phyloP scores from a whole-genome alignment of 2,797 vertebrate genomes.

The Lindbergichthys nudifrons region DNA sequence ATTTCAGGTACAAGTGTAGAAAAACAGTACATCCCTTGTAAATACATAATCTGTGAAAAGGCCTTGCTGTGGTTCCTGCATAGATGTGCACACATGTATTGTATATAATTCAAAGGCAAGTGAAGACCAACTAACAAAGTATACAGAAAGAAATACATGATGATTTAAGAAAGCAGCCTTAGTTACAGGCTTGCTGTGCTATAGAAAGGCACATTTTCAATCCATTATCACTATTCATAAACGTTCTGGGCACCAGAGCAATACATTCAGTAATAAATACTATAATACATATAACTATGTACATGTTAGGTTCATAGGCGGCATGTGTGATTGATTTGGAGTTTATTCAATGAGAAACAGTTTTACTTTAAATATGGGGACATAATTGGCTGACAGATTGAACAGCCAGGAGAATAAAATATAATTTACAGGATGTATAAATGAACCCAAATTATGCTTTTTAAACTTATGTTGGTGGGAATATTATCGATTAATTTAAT shows the following conservation, averaged over 20 bases:
- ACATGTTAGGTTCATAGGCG: conserved; percentile 66
- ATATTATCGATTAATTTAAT: conserved; percentile 13
- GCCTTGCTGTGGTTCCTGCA: conserved; percentile 45
- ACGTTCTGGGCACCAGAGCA: conserved; percentile 45
- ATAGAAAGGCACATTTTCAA: conserved; percentile 38
- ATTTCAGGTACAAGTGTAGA: conserved; percentile 48
- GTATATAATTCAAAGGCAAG: conserved; percentile 41
- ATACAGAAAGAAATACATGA: conserved; percentile 30
- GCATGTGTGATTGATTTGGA: conserved; percentile 24
- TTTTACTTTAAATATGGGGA: conserved; percentile 26
- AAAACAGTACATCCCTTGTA: conserved; percentile 37
- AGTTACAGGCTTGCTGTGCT: conserved; percentile 28
- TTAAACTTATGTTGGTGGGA: conserved; percentile 2
- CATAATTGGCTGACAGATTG: conserved; percentile 25
- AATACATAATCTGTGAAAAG: conserved; percentile 47
- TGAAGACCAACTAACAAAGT: conserved; percentile 24
- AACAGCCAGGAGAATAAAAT: conserved; percentile 19
- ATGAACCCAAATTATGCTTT: conserved; percentile 11
- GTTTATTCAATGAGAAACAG: conserved; percentile 27
- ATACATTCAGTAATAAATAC: conserved; percentile 73
- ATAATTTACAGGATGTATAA: neutral
- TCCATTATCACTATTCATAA: conserved; percentile 30
- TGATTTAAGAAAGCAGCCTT: neutral
- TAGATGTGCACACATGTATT: conserved; percentile 26
- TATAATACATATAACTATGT: conserved; percentile 73